phyloP scores from a whole-genome alignment of 2,888 invertebrate genomes.

The Gandaritis pyraliata region DNA sequence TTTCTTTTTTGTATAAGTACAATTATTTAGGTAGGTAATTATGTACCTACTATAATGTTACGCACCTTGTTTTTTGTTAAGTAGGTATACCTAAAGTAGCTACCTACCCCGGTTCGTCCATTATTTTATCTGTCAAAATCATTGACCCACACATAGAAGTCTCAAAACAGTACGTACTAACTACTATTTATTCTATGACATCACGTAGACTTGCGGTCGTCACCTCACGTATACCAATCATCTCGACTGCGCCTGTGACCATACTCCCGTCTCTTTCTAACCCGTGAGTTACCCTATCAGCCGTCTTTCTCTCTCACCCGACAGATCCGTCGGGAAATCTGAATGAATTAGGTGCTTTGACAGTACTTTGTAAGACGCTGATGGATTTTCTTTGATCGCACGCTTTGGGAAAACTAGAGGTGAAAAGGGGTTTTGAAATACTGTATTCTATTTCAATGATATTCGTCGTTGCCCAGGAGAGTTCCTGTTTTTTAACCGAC shows the following conservation, averaged over 20 bases:
- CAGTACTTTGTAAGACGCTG: slow-evolving; percentile 74
- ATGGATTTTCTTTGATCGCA: slow-evolving; percentile 74
- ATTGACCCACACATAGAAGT: slow-evolving; percentile 41
- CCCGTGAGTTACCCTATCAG: slow-evolving; percentile 34
- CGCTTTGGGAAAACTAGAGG: slow-evolving; percentile 45
- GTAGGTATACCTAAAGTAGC: too few species aligned
- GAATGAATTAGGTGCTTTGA: slow-evolving; percentile 82
- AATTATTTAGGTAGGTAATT: too few species aligned
- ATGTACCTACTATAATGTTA: too few species aligned
- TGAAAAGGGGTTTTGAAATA: slow-evolving; percentile 18
- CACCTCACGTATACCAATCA: slow-evolving; percentile 81
- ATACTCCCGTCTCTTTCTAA: slow-evolving; percentile 59
- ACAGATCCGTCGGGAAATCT: slow-evolving; percentile 79
- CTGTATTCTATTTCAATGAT: too few species aligned
- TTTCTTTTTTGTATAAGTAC: too few species aligned
- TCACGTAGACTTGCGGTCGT: slow-evolving; percentile 78
- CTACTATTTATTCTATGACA: slow-evolving; percentile 30
- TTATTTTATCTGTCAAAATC: slow-evolving; percentile 40
- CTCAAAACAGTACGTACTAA: slow-evolving; percentile 45
- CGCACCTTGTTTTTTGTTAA: too few species aligned
- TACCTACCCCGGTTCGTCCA: too few species aligned
- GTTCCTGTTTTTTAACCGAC: too few species aligned
- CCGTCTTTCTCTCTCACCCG: slow-evolving; percentile 48
- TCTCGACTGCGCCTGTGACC: slow-evolving; percentile 78
- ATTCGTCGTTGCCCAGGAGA: too few species aligned